A percentile compares a stretch with the other conserved stretches of the same genome.
These are phyloP conservation scores for Parnassius smintheus DNA, from an alignment of 2,888 invertebrate genomes.

Conservation along the genomic window DNA sequence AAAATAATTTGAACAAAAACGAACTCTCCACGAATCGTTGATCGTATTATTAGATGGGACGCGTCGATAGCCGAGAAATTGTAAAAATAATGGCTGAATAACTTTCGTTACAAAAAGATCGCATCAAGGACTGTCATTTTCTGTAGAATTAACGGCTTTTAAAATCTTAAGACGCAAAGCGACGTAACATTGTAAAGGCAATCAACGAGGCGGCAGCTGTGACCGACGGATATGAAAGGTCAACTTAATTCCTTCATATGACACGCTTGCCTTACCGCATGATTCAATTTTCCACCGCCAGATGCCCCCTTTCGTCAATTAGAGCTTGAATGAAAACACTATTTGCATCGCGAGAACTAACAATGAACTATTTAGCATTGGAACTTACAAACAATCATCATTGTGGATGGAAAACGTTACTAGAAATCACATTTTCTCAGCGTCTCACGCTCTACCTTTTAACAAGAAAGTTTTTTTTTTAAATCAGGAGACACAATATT, in stretches of 20 bases:
- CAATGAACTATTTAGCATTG: conserved; percentile 72
- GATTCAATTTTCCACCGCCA: conserved; percentile 76
- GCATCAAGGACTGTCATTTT: conserved; percentile 32
- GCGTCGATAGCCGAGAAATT: not conserved
- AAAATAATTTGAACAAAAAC: not conserved
- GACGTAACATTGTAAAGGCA: conserved; percentile 25
- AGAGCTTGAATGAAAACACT: conserved; percentile 69
- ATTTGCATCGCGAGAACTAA: conserved; percentile 65
- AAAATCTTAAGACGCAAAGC: conserved; percentile 22
- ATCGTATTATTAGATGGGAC: conserved; percentile 1
- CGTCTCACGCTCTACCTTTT: conserved; percentile 40
- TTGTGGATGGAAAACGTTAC: conserved; percentile 69
- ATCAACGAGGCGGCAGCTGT: conserved; percentile 56
- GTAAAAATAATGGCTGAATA: conserved; percentile 13
- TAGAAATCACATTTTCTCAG: conserved; percentile 73
- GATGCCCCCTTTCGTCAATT: conserved; percentile 73
- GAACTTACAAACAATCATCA: conserved; percentile 68
- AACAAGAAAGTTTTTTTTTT: conserved; percentile 55
- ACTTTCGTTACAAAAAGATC: conserved; percentile 30
- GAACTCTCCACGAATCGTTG: conserved; percentile 1
- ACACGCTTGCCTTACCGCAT: conserved; percentile 62
- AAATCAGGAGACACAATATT: conserved; percentile 40
- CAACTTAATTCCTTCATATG: conserved; percentile 72
- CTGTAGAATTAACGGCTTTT: conserved; percentile 20
- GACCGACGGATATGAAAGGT: conserved; percentile 72